phyloP scores from a whole-genome alignment of 2,797 vertebrate species.

The Tragopan temminckii region DNA sequence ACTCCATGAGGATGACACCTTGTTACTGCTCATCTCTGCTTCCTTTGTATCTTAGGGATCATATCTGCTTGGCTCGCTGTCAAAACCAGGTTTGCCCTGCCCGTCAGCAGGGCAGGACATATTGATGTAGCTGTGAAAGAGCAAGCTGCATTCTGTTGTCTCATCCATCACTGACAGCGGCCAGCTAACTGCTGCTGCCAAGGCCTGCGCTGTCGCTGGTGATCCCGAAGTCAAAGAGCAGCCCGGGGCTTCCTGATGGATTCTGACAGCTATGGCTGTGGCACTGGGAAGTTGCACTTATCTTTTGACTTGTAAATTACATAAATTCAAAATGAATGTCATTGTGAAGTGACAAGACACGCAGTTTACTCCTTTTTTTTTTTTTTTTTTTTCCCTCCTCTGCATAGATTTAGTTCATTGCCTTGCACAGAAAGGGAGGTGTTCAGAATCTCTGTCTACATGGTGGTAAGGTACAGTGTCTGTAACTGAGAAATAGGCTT shows the following conservation, averaged over 20 bases:
- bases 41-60: background rate
- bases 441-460: background rate
- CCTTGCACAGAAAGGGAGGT: background rate
- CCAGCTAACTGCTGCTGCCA: background rate
- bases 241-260: background rate
- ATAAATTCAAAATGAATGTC: background rate
- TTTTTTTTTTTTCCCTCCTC: accelerated
- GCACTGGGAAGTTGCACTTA: background rate
- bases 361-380: background rate
- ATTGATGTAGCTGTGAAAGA: background rate
- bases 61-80: background rate
- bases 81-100: slow-evolving; percentile 26
- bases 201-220: background rate
- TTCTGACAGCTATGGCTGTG: background rate
- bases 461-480: background rate
- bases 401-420: background rate
- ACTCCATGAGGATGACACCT: background rate
- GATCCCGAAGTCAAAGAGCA: background rate
- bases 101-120: background rate
- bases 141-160: slow-evolving; percentile 35
- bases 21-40: background rate
- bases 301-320: background rate
- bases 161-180: background rate
- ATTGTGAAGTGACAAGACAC: background rate
- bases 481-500: background rate